Base-by-base conservation (phyloP, 2,113 vertebrate species). In the Gopherus evgoodei region DNA sequence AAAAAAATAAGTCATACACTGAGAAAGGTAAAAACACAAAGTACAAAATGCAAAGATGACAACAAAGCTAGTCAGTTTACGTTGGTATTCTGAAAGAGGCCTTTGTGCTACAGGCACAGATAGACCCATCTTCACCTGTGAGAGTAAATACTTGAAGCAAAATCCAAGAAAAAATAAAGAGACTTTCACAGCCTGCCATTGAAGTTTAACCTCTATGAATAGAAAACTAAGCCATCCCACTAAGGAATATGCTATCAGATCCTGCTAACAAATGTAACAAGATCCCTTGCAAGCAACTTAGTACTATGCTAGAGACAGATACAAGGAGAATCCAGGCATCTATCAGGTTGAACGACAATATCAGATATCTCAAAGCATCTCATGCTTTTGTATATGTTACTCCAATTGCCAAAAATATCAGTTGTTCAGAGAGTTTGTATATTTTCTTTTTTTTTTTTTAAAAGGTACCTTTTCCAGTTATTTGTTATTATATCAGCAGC, bases 401-500 rank as follows among this genome's bases (percentile, higher is more conserved):
- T 47, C 0, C 0, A 10, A 10, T 8, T 14, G 42, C 29, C 38
- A 53, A 38, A 16, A 42, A 5, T 4, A 0, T 2, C 54, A 11
- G 35, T 31, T 52, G 8, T 47, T 29, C 72, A 49, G 65, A 17
- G 31, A 0, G 1, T 6, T 17, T 35, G 2, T 25, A 35, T 3
- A 0, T 62, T 69, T 89, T 2, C 65, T 0, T 0, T 0, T 29
- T 57, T 57, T 25, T 57, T 25, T 56, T 11, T 7, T 0, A 1
- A 31, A 31, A 31, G 0, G 0, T 1, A 44, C 56, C 4, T 16
- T 0, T 0, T 1, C 42, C 59, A 53, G 79, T 50, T 19, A 0
- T 29, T 44, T 11, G 6, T 3, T 3, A n/a, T 16, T 8, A 65
- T 35, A 1, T 3, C 3, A 2, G 8, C 6, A 44, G 19, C 1